Conservation (phyloP, 2,797 vertebrate species). For the Notoglanidium macrostoma region DNA sequence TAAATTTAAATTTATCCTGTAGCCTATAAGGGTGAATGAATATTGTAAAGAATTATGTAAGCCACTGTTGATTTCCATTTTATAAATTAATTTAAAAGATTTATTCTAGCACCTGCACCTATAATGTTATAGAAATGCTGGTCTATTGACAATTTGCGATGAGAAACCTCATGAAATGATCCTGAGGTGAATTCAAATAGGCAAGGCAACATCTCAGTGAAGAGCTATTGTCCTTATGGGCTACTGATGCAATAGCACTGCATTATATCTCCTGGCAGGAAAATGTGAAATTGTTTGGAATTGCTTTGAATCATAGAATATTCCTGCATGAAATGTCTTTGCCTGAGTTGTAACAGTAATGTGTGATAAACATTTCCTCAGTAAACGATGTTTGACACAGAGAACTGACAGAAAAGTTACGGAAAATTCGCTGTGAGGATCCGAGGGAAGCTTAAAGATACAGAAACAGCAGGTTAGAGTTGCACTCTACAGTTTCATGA, state of each 20-base stretch:
- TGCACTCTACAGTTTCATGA: not conserved
- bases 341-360: not conserved
- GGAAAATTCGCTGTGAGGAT: conserved; percentile 59
- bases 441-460: conserved; percentile 32
- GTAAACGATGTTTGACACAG: not conserved
- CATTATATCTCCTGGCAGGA: not conserved
- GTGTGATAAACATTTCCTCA: not conserved
- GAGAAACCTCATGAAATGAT: not conserved
- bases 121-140: not conserved
- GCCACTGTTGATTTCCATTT: not conserved
- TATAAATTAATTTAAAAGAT: not conserved
- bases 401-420: conserved; percentile 47
- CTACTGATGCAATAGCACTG: not conserved
- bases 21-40: no score
- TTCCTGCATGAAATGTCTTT: not conserved
- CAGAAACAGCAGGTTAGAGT: conserved; percentile 48
- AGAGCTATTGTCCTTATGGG: not conserved
- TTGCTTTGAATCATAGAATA: not conserved
- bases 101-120: not conserved
- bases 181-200: not conserved
- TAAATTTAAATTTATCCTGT: not conserved
- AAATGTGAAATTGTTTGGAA: not conserved
- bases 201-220: not conserved
- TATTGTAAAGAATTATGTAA: not conserved
- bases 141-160: not conserved